Conservation (phyloP, 2,888 invertebrate genomes). For the Polydrusus cervinus region DNA sequence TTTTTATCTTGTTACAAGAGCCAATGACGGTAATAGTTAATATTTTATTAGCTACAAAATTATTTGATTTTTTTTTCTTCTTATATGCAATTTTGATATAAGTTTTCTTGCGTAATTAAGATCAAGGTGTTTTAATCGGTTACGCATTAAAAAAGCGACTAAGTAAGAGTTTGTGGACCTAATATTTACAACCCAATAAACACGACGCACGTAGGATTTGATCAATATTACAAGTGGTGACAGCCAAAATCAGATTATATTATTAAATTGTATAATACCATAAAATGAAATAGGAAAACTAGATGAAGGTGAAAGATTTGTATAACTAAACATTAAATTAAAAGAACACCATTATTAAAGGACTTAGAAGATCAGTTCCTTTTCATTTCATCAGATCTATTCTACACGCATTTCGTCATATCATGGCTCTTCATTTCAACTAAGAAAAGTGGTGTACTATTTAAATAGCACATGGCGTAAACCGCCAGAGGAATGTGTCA, state of each 20-base stretch:
- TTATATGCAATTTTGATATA: background rate
- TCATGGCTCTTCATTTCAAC: too few relatives aligned
- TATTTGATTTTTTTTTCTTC: background rate
- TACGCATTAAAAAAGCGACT: constrained; percentile 1
- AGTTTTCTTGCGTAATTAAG: constrained; percentile 1
- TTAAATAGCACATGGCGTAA: too few relatives aligned
- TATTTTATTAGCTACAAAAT: background rate
- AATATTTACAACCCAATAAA: constrained; percentile 16
- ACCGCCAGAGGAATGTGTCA: too few relatives aligned
- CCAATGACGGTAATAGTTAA: too few relatives aligned
- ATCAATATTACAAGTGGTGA: constrained; percentile 10
- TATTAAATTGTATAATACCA: background rate
- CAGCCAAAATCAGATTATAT: constrained; percentile 2
- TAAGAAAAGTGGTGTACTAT: too few relatives aligned
- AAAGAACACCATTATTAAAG: too few relatives aligned
- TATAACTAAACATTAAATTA: background rate
- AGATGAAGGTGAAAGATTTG: background rate
- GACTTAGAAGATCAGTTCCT: too few relatives aligned
- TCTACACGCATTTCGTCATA: too few relatives aligned
- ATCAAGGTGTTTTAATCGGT: constrained; percentile 7
- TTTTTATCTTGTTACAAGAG: too few relatives aligned
- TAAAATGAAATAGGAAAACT: background rate
- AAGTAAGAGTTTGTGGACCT: constrained; percentile 7
- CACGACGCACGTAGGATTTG: constrained; percentile 3
- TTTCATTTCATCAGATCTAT: too few relatives aligned